Percentiles rank a stretch among this genome's conserved stretches.
phyloP scores from a whole-genome alignment of 1,140 invertebrate genomes.

The Drosophila kanapiae region DNA sequence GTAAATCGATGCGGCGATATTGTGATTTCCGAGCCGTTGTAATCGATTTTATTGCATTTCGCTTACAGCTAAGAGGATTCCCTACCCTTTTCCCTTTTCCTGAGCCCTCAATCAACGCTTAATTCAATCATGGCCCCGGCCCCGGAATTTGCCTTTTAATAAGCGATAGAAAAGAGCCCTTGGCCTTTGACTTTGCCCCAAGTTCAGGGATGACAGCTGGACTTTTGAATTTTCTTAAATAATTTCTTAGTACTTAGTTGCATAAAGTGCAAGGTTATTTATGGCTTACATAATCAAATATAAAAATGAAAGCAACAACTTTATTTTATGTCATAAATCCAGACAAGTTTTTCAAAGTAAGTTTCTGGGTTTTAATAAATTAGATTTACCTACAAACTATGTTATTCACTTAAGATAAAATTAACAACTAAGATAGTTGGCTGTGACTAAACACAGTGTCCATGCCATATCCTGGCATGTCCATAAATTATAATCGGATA shows the following conservation, averaged over 20 bases:
- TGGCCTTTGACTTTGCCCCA: too few species aligned
- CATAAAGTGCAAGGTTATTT: too few species aligned
- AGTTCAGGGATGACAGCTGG: too few species aligned
- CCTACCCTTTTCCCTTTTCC: not conserved
- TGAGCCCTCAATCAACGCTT: slow-evolving; percentile 4
- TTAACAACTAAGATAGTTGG: not conserved
- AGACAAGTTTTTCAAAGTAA: too few species aligned
- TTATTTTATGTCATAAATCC: too few species aligned
- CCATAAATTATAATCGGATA: slow-evolving; percentile 19
- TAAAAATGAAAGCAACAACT: too few species aligned
- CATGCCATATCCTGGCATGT: not conserved
- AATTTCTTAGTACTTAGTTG: too few species aligned
- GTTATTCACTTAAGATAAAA: not conserved
- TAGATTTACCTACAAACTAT: not conserved
- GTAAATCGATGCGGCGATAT: slow-evolving; percentile 27
- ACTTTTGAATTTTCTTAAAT: too few species aligned
- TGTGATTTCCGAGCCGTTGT: slow-evolving; percentile 28
- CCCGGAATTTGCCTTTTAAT: slow-evolving; percentile 21
- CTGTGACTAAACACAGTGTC: not conserved
- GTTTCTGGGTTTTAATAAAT: too few species aligned
- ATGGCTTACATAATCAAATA: too few species aligned
- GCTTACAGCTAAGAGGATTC: slow-evolving; percentile 26
- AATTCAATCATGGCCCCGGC: slow-evolving; percentile 9
- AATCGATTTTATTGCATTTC: slow-evolving; percentile 45
- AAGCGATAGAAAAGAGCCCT: not conserved